Base-by-base conservation (phyloP, 2,888 invertebrate genomes). In the Tipula lateralis region DNA sequence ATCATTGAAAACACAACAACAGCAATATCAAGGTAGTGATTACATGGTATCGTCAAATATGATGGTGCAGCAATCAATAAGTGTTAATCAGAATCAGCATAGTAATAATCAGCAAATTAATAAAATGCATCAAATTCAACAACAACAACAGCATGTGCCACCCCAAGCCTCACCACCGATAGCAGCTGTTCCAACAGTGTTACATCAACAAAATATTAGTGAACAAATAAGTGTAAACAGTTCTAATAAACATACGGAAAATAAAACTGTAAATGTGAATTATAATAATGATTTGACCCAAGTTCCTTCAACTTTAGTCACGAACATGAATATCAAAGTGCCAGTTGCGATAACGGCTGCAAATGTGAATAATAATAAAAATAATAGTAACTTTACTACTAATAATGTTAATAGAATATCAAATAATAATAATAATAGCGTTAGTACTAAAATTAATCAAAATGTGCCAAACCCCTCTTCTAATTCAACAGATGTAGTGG, bases 391-490 rank as follows among this genome's bases (percentile, higher is more conserved):
- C 29, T 24, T 30, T 84, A 44, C 16, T 84, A 44, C 16, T 84
- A 84, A 44, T 84, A 84, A 84, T 84, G 34, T 24, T 83, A 84
- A 84, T 84, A 84, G 32, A 39, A 44, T 30, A 24, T 30, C 24
- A 39, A 84, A 84, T 84, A 84, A 84, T 84, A 84, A 84, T 84
- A 83, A n/a, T 84, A 84, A 84, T 84, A 83, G 29, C 30, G 30
- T 30, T 82, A 82, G n/a, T 82, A 29, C 82, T 30, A 82, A 87
- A 84, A 84, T 85, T 85, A 86, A 86, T 85, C 87, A 87, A 85
- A 87, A 86, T 83, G 86, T 87, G 86, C 87, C 87, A 87, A 87
- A 86, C 85, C 85, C 66, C 24, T 82, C 82, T 30, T 82, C 82
- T 81, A 16, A 84, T 29, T 44, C n/a, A 85, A 16, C 83, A 50